A percentile compares a stretch with the other conserved stretches of the same genome.
Evolutionary conservation across 2,888 invertebrate species (phyloP).

Genomic region (Lasioglossum villosulum): DNA sequence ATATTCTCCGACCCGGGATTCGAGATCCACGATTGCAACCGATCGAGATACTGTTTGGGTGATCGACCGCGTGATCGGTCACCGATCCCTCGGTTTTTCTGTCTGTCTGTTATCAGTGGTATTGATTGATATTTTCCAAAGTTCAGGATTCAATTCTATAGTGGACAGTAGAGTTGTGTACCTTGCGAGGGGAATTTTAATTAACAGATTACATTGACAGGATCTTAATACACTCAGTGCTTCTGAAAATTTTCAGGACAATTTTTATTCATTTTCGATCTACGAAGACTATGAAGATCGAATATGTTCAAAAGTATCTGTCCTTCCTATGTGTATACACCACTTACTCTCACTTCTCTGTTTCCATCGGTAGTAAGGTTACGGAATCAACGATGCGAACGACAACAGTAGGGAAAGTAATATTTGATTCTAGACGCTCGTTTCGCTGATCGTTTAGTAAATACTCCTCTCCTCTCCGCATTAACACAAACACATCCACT

Average conservation of each 20-base stretch:
- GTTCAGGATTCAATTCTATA: not conserved
- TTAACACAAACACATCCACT: not conserved
- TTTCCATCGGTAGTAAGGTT: not conserved
- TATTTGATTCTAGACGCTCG: not conserved
- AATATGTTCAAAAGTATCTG: not conserved
- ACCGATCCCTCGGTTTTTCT: not conserved
- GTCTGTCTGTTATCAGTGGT: not conserved
- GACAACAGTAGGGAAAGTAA: not conserved
- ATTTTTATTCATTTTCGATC: not conserved
- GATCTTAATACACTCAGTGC: not conserved
- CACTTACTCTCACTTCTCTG: not conserved
- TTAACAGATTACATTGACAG: not conserved
- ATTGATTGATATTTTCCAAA: not conserved
- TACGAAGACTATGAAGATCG: not conserved
- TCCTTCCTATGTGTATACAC: not conserved
- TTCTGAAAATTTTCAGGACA: not conserved
- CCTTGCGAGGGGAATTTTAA: not conserved
- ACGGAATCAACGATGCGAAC: not conserved
- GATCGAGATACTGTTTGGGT: not conserved
- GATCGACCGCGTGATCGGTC: not conserved
- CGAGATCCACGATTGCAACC: not conserved
- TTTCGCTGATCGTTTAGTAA: not conserved
- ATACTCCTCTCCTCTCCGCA: not conserved
- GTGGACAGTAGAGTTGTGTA: not conserved
- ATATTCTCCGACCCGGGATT: conserved; percentile 27